phyloP scores from a whole-genome alignment of 1,140 invertebrate species.

The Papilio machaon region DNA sequence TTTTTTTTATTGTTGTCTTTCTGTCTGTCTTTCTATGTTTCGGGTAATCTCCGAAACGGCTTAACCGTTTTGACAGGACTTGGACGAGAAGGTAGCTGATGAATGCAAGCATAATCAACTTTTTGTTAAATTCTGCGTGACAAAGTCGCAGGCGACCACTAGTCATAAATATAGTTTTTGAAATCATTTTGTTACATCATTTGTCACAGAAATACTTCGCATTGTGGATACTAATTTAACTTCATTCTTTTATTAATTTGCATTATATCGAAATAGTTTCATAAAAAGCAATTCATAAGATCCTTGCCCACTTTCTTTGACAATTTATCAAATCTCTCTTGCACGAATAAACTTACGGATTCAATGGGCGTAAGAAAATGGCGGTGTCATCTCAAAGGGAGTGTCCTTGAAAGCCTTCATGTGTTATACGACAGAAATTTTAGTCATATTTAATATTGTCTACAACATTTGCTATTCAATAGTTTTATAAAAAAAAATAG shows the following conservation, averaged over 20 bases:
- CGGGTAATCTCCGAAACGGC: too few species aligned
- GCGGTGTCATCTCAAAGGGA: constrained; percentile 5
- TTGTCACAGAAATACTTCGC: background rate
- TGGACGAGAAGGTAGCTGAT: too few species aligned
- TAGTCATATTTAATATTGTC: background rate
- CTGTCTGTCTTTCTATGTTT: too few species aligned
- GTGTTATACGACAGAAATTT: background rate
- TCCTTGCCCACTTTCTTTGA: constrained; percentile 37
- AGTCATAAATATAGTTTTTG: too few species aligned
- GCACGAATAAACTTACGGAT: constrained; percentile 50
- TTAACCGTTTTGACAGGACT: too few species aligned
- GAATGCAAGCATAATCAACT: too few species aligned
- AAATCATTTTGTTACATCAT: too few species aligned
- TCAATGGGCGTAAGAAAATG: constrained; percentile 50
- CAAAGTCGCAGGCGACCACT: too few species aligned
- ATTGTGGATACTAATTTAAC: background rate
- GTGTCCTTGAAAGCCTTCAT: background rate
- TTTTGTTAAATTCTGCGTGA: too few species aligned
- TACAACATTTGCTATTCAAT: background rate
- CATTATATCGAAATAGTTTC: background rate
- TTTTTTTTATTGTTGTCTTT: too few species aligned
- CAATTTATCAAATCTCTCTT: constrained; percentile 51
- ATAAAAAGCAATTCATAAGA: constrained; percentile 1
- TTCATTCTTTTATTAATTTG: background rate
- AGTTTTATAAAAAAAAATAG: too few species aligned